A percentile compares a stretch with the other conserved stretches of the same genome.
These are phyloP conservation scores for Ramphastos sulfuratus DNA, from an alignment of 2,113 vertebrate genomes.

Conservation along the genomic window DNA sequence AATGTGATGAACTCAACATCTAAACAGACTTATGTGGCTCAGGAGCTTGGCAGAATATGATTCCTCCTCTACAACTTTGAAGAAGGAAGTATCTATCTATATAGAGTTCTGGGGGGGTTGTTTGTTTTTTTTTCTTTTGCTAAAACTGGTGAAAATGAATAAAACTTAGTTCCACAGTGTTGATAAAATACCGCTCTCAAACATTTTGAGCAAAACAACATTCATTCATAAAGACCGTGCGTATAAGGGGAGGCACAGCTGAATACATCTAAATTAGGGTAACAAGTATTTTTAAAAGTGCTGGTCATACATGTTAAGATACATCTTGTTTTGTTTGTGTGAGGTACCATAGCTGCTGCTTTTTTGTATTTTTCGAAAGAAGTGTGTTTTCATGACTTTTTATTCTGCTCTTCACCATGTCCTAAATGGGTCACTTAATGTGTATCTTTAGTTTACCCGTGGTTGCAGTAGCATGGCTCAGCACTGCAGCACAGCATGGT, in stretches of 20 bases:
- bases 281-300: background rate
- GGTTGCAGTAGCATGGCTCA: background rate
- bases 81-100: background rate
- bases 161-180: background rate
- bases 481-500: background rate
- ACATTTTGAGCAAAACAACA: background rate
- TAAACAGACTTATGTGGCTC: background rate
- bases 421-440: background rate
- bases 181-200: background rate
- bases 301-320: background rate
- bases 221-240: background rate
- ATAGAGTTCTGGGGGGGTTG: too few species aligned
- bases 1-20: background rate
- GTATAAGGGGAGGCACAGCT: background rate
- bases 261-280: background rate
- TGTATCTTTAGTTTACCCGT: background rate
- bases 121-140: background rate
- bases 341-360: background rate
- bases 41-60: background rate
- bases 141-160: background rate
- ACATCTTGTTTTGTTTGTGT: background rate
- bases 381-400: fast-evolving
- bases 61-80: background rate
- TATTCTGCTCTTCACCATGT: background rate
- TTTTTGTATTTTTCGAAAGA: background rate